phyloP scores from a whole-genome alignment of 2,113 vertebrate genomes.

The Sander lucioperca region DNA sequence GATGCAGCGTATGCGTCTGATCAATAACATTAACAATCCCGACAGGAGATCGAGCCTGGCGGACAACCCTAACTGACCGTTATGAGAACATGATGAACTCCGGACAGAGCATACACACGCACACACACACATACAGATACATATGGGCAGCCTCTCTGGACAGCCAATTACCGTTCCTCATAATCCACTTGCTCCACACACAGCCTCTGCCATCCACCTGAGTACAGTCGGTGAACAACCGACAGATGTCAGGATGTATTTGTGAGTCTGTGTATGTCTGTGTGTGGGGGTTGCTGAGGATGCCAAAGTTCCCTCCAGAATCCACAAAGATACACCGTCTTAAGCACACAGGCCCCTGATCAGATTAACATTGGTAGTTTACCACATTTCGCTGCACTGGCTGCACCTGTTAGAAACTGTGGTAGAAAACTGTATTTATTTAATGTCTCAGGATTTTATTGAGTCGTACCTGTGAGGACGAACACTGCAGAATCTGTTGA shows the following conservation, averaged over 20 bases:
- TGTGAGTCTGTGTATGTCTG: conserved; percentile 26
- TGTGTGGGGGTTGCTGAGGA: conserved; percentile 15
- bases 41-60: conserved; percentile 75
- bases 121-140: conserved; percentile 52
- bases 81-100: conserved; percentile 81
- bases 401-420: conserved; percentile 35
- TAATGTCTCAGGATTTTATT: conserved; percentile 36
- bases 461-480: conserved; percentile 27
- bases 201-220: conserved; percentile 66
- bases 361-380: conserved; percentile 43
- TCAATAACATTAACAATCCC: conserved; percentile 85
- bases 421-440: background rate
- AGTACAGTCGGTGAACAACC: conserved; percentile 57
- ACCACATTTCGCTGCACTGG: conserved; percentile 25
- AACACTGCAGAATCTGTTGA: conserved; percentile 7
- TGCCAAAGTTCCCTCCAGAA: conserved; percentile 63
- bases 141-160: conserved; percentile 73
- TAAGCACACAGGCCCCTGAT: conserved; percentile 43
- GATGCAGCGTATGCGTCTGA: conserved; percentile 75
- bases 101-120: conserved; percentile 56
- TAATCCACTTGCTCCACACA: conserved; percentile 78
- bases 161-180: conserved; percentile 80
- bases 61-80: conserved; percentile 77
- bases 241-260: conserved; percentile 49
- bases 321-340: conserved; percentile 44